Evolutionary conservation across 2,797 vertebrate genomes (phyloP), one percentile per base, ranked within the genome.

Genomic region (Hafferia zeledoni): DNA sequence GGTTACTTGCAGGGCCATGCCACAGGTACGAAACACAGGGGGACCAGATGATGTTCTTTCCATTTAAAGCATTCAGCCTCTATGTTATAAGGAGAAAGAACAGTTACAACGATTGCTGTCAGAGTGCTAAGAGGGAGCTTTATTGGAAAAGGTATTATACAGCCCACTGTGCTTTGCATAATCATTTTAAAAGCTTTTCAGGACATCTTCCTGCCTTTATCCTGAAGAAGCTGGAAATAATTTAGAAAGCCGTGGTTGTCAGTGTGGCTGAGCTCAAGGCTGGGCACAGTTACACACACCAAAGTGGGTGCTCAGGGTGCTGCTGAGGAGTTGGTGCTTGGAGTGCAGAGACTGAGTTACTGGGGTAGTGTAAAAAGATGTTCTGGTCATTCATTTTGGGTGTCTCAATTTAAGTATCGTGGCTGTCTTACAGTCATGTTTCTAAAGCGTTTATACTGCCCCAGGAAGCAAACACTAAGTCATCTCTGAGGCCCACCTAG

Each of bases 131-230:
- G 82, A 78, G 71, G 59, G 63, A 77, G 55, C 75, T 93, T 87
- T 87, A 61, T 75, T 96, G 76, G 80, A 64, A 70, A 35, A 95
- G 44, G 68, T 86, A 82, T 96, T 89, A 59, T 44, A 56, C 89
- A 94, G 69, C 91, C 60, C 43, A 41, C 56, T 81, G 41, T 94
- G 63, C 70, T 94, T 83, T 92, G 71, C 43, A 93, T 76, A 95
- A 60, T 70, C 41, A 39, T 55, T 89, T 90, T 49, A 68, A 90
- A 93, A 95, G 37, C 53, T 1, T 5, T 71, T 49, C 41, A 78
- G 63, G 68, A 20, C n/a, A 14, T 52, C 80, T 56, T 71, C 31
- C 71, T 94, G 52, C 83, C 49, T 92, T 93, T 37, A 56, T 79
- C 33, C 6, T 19, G 60, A 78, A 52, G 44, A 89, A 81, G 30